phyloP scores from a whole-genome alignment of 1,140 invertebrate species.

The Heliconius hewitsoni region DNA sequence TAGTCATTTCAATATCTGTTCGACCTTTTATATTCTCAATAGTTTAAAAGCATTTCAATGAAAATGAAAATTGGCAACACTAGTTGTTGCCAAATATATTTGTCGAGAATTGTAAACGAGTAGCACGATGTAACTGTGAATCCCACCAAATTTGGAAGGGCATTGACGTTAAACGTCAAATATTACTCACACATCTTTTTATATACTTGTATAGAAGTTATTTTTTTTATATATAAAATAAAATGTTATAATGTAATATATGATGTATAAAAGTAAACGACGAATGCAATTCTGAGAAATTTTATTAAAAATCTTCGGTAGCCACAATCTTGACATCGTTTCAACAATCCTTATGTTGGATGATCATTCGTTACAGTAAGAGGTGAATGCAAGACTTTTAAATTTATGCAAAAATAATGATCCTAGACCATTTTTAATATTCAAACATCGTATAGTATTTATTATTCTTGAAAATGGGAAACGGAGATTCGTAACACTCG shows the following conservation, averaged over 20 bases:
- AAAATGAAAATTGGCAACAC: background rate
- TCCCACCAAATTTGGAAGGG: background rate
- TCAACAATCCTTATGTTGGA: slow-evolving; percentile 8
- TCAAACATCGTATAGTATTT: background rate
- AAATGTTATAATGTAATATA: background rate
- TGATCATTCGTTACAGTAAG: background rate
- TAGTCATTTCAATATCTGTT: no score
- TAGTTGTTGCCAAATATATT: background rate
- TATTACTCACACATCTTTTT: background rate
- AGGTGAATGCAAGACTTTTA: slow-evolving; percentile 2
- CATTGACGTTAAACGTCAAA: slow-evolving; percentile 7
- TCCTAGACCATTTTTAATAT: background rate
- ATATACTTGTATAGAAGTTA: background rate
- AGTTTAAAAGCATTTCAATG: no score
- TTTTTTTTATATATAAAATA: background rate
- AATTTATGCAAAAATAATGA: background rate
- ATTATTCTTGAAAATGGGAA: no score
- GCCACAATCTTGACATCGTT: background rate
- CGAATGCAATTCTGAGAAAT: background rate
- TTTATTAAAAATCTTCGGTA: background rate
- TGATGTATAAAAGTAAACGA: background rate
- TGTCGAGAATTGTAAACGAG: background rate
- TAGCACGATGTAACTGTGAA: slow-evolving; percentile 4
- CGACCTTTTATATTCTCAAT: no score
- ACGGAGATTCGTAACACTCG: no score